Evolutionary conservation across 2,113 vertebrate genomes (phyloP), one percentile per base, ranked within the genome.

Genomic region (Microtus montanus): DNA sequence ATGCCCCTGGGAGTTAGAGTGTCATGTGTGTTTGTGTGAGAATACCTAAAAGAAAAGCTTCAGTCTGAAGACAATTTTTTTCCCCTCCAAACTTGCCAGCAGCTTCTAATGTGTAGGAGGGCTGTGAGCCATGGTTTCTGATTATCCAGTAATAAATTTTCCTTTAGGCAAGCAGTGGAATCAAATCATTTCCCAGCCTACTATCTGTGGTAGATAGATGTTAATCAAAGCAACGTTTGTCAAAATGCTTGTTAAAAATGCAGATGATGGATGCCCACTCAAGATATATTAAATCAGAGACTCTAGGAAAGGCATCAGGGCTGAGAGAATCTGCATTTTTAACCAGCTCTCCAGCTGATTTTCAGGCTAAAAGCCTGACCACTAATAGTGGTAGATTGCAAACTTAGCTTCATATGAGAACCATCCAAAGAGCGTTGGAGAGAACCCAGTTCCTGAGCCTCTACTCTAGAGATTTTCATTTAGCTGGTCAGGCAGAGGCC

Each of bases 191-290:
- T 90, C 84, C 75, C 12, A 75, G 26, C 79, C 41, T 13, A 61
- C 33, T 70, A 3, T 64, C 77, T 87, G 20, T 12, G 24, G 24
- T 84, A 83, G 30, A 95, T 79, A 94, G 78, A 44, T 73, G 54
- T 87, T 85, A 73, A 94, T 93, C 64, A 89, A 89, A 92, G n/a
- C 47, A 86, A 17, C 70, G 19, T 44, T 92, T 94, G 44, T 95
- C 54, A 80, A 80, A 89, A 68, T 94, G 35, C 19, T 77, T 96
- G 9, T 88, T 96, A 90, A 93, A 96, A 90, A 77, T 90, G 74
- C 14, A 90, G 49, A 82, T 68, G 91, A 90, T 68, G 35, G n/a
- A 91, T 52, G 28, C 52, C 71, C 15, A 47, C 2, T 22, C 8
- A 74, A 89, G 41, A 64, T 38, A 73, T 14, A 49, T 11, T 44